Evolutionary conservation across 1,140 invertebrate genomes (phyloP), one percentile per base, ranked within the genome.

Genomic region (Macrosteles quadrilineatus): DNA sequence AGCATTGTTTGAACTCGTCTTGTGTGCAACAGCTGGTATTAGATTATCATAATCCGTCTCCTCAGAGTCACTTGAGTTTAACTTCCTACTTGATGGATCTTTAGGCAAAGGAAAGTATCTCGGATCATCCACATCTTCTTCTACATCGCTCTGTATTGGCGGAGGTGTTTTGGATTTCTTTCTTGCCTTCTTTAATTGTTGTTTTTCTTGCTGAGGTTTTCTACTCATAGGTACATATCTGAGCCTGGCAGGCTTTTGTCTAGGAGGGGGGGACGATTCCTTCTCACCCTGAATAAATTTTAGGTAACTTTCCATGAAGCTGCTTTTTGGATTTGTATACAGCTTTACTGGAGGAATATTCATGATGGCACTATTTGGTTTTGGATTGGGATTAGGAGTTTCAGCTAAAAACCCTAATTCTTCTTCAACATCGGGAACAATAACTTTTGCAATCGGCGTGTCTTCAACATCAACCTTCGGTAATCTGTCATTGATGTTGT

Each of bases 341-440:
- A 43, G 21, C 23, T 68, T 71, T 14, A 36, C 27, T 12, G 64
- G 43, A 21, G 9, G 23, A 4, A 62, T n/a, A 59, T 71, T 50
- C 19, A 43, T 36, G 17, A 57, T 69, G 21, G 29, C 43, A 47
- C 23, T 30, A 50, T 12, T 25, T 14, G 45, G 23, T 30, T 12
- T 66, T 19, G 30, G 31, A 40, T 32, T 67, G n/a, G 67, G 21
- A 23, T 30, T 64, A 21, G 40, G 17, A n/a, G 68, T 50, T 79
- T 87, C 86, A 78, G 85, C 83, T 79, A 93, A 82, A 81, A 91
- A 92, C 79, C 88, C 88, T 77, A 93, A 82, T 82, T 93, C 91
- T 81, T 93, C 90, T 80, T 92, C 91, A 80, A 93, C 92, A 83
- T 92, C 91, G 71, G 91, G 91, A 74, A 92, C 90, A 74, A 92